These are phyloP conservation scores for Caenorhabditis afra DNA, from an alignment of 2,888 invertebrate genomes.

Conservation along the genomic window DNA sequence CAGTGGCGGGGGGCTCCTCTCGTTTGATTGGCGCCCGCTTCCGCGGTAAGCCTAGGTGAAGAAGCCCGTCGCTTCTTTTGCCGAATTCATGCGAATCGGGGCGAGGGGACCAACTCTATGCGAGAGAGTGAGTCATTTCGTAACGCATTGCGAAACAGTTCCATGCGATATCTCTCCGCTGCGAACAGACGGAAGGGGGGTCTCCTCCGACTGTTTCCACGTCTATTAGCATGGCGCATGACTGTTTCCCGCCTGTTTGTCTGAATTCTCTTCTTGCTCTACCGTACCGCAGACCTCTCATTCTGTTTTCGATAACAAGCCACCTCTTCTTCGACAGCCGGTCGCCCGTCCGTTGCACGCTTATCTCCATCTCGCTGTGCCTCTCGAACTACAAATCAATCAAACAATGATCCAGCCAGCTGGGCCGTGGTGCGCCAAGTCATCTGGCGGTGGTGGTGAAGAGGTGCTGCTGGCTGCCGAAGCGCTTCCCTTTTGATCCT, in stretches of 20 bases:
- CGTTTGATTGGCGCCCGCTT: constrained; percentile 51
- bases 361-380: constrained; percentile 35
- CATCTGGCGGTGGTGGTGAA: constrained; percentile 38
- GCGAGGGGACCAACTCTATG: neutral
- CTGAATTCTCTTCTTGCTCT: neutral
- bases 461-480: constrained; percentile 18
- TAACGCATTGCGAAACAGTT: constrained; percentile 42
- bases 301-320: constrained; percentile 8
- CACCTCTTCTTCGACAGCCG: constrained; percentile 24
- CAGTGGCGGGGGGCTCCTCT: neutral
- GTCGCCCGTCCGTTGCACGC: constrained; percentile 32
- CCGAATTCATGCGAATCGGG: constrained; percentile 29
- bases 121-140: neutral
- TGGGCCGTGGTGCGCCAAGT: constrained; percentile 41
- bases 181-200: neutral
- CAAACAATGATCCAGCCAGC: constrained; percentile 55
- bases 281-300: constrained; percentile 5
- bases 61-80: constrained; percentile 24
- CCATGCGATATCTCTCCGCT: neutral
- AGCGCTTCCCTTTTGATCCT: constrained; percentile 27
- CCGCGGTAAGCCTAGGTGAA: constrained; percentile 56
- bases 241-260: neutral
- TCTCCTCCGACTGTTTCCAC: constrained; percentile 2
- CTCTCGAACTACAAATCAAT: constrained; percentile 59
- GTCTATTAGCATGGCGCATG: neutral